Base-by-base conservation (phyloP, 2,888 invertebrate genomes). In the Drosophila sordidula region DNA sequence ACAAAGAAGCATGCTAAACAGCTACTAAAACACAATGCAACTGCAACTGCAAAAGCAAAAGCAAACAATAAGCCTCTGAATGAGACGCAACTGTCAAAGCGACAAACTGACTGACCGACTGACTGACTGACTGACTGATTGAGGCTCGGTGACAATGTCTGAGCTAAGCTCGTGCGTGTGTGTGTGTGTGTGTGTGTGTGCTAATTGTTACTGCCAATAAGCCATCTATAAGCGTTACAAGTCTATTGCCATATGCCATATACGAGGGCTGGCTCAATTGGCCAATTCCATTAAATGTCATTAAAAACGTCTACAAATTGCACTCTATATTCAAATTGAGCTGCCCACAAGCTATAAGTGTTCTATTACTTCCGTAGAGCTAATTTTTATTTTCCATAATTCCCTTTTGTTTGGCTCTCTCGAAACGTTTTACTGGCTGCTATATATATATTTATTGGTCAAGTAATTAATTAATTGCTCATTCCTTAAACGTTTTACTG, bases 1-100 rank as follows among this genome's bases (percentile, higher is more conserved):
- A 87, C 88, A 85, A 76, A 89, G 83, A 85, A 84, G 89, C 87
- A 85, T 88, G 84, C 89, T 85, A 85, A 85, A 80, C 67, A 84
- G 87, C 73, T 72, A 88, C 87, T 89, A 87, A 85, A 87, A 80
- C 55, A 81, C 80, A 79, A 81, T 75, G 75, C 75, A 75, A 78
- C 65, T 70, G 72, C 76, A 70, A 83, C 73, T 64, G 71, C 63
- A 67, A 71, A 41, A 26, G 69, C 68, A 63, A 80, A 45, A 41
- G 50, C 75, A 74, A 78, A 75, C 71, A 75, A 64, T 52, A 47
- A 54, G 45, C 36, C 16, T 34, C 38, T 61, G 52, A 63, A 61
- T 63, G 65, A 68, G 65, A 71, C 71, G 47, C 61, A 47, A 54
- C 54, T 56, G 73, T 51, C 25, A 32, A 12, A 55, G 25, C 41